Evolutionary conservation across 2,113 vertebrate species (phyloP).

Genomic region (Guaruba guarouba): DNA sequence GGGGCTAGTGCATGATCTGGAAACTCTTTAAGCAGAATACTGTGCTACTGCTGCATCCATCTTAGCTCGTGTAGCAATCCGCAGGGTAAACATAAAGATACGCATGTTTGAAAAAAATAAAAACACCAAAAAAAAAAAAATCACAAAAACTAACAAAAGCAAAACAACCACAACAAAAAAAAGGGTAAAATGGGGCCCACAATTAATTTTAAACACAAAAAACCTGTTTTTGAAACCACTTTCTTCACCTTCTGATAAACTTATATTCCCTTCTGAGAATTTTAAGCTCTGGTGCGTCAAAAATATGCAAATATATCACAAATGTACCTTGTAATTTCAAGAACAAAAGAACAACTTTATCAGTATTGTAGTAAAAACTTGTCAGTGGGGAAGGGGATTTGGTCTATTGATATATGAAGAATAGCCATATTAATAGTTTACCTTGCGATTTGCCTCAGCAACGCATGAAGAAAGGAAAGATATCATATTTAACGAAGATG

Average conservation of each 20-base stretch:
- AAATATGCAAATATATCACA: slow-evolving; percentile 82
- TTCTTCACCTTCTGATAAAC: slow-evolving; percentile 57
- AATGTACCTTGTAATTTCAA: slow-evolving; percentile 71
- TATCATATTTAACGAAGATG: slow-evolving; percentile 65
- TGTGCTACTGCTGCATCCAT: slow-evolving; percentile 61
- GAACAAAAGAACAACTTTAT: slow-evolving; percentile 55
- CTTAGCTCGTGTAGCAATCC: slow-evolving; percentile 53
- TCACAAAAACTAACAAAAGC: not conserved
- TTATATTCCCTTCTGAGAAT: slow-evolving; percentile 62
- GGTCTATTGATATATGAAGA: slow-evolving; percentile 76
- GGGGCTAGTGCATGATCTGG: slow-evolving; percentile 66
- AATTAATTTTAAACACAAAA: slow-evolving; percentile 50
- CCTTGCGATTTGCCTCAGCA: slow-evolving; percentile 78
- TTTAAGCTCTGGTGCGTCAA: slow-evolving; percentile 69
- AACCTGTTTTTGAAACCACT: slow-evolving; percentile 46
- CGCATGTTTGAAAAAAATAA: slow-evolving; percentile 11
- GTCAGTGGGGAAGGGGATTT: slow-evolving; percentile 73
- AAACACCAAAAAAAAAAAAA: not conserved
- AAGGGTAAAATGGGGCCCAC: slow-evolving; percentile 49
- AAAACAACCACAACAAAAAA: not conserved
- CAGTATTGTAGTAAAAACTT: slow-evolving; percentile 70
- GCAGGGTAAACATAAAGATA: slow-evolving; percentile 69
- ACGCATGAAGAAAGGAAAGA: slow-evolving; percentile 51
- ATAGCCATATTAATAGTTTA: slow-evolving; percentile 83
- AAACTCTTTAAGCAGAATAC: slow-evolving; percentile 57